A percentile compares a stretch with the other conserved stretches of the same genome.
Evolutionary conservation across 2,888 invertebrate genomes (phyloP).

Genomic region (Arrhopalites spinosus): DNA sequence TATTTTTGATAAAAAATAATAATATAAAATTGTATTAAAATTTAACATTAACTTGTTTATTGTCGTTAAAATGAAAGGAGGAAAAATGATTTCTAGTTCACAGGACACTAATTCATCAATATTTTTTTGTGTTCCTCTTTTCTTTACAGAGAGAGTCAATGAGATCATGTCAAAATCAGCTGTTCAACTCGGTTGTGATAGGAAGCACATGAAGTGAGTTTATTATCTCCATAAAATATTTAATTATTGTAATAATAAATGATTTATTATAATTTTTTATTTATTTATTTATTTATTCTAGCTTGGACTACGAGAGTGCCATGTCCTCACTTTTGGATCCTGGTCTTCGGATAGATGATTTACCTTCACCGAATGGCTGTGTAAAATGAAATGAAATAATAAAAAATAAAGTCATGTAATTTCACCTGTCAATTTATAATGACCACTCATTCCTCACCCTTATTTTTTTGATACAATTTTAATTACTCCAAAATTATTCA

Average conservation of each 20-base stretch:
- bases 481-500: background rate
- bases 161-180: slow-evolving; percentile 34
- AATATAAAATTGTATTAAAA: too few relatives aligned
- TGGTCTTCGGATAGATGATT: background rate
- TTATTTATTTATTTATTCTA: background rate
- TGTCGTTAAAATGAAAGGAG: too few relatives aligned
- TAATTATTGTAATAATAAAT: too few relatives aligned
- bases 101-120: background rate
- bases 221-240: background rate
- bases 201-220: slow-evolving; percentile 1
- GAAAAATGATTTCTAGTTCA: too few relatives aligned
- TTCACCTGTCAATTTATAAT: too few relatives aligned
- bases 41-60: too few relatives aligned
- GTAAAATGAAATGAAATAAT: slow-evolving; percentile 13
- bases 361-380: slow-evolving; percentile 21
- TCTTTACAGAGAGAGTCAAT: slow-evolving; percentile 16
- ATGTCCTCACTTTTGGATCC: slow-evolving; percentile 22
- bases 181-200: slow-evolving; percentile 29
- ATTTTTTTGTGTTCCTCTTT: background rate
- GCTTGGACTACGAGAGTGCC: slow-evolving; percentile 32
- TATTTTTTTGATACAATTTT: too few relatives aligned
- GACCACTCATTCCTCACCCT: too few relatives aligned
- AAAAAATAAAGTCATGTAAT: too few relatives aligned
- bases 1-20: too few relatives aligned
- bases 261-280: background rate